A percentile compares a stretch with the other conserved stretches of the same genome.
Conservation (phyloP, 2,797 vertebrate species). For the Galaxias olidus region DNA sequence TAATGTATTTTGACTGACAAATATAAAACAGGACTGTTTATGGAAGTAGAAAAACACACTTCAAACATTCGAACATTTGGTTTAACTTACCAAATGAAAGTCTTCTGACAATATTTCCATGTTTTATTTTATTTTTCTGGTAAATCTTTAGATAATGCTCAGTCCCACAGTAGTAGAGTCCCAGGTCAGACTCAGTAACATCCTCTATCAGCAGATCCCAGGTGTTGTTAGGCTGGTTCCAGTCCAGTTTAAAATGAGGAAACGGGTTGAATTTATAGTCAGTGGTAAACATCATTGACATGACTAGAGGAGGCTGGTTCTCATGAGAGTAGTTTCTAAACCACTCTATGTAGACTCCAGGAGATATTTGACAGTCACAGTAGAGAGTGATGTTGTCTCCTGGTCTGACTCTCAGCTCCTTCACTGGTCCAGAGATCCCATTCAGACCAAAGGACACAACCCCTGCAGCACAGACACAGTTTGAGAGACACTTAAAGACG, state of each 20-base stretch:
- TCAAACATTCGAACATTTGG: no score
- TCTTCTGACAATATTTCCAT: constrained; percentile 8
- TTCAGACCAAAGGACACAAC: not conserved
- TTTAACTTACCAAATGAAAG: no score
- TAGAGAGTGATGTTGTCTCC: no score
- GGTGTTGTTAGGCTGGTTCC: constrained; percentile 7
- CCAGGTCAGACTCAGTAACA: constrained; percentile 32
- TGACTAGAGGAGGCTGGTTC: constrained; percentile 38
- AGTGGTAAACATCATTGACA: not conserved
- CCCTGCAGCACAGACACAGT: no score
- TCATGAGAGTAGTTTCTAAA: constrained; percentile 52
- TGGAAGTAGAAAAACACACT: no score
- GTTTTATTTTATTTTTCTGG: not conserved
- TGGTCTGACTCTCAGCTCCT: no score
- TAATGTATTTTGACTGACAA: no score
- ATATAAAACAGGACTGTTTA: no score
- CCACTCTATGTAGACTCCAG: constrained; percentile 34
- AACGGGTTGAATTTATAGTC: not conserved
- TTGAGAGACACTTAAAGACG: no score
- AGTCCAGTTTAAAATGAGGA: constrained; percentile 15
- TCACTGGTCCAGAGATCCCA: constrained; percentile 18
- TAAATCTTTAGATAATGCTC: not conserved
- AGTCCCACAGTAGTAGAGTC: constrained; percentile 56
- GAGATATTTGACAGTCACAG: constrained; percentile 34
- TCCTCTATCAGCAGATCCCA: constrained; percentile 51